A percentile compares a stretch with the other conserved stretches of the same genome.
These are phyloP conservation scores for Sardinella longiceps DNA, from an alignment of 2,797 vertebrate genomes.

Conservation along the genomic window DNA sequence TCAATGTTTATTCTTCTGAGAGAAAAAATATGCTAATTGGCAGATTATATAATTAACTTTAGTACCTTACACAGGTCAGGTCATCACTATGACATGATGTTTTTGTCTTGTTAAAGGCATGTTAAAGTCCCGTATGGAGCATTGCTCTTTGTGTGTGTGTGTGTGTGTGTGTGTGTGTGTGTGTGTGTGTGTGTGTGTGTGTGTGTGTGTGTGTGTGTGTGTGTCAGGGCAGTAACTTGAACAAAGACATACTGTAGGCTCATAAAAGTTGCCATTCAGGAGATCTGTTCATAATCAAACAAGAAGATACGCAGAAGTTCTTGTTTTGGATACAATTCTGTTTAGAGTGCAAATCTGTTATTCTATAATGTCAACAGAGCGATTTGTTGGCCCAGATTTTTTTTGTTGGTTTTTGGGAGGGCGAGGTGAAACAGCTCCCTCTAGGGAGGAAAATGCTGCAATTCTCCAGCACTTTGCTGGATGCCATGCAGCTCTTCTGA, in stretches of 20 bases:
- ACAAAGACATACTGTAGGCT: not conserved
- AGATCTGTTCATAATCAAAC: not conserved
- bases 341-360: conserved; percentile 27
- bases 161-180: no score
- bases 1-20: not conserved
- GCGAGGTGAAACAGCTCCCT: conserved; percentile 41
- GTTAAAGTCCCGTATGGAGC: not conserved
- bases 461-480: not conserved
- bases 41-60: not conserved
- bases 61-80: not conserved
- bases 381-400: not conserved
- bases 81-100: not conserved
- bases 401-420: not conserved
- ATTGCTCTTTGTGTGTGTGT: not conserved
- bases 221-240: not conserved
- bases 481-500: not conserved
- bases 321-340: conserved; percentile 20
- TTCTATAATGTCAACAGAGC: conserved; percentile 7
- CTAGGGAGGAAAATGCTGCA: conserved; percentile 38
- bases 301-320: not conserved
- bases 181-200: no score
- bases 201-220: not conserved
- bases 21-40: not conserved
- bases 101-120: not conserved
- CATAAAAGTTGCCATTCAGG: not conserved